Evolutionary conservation across 2,888 invertebrate genomes (phyloP), one percentile per base, ranked within the genome.

Genomic region (Choreutis nemorana): DNA sequence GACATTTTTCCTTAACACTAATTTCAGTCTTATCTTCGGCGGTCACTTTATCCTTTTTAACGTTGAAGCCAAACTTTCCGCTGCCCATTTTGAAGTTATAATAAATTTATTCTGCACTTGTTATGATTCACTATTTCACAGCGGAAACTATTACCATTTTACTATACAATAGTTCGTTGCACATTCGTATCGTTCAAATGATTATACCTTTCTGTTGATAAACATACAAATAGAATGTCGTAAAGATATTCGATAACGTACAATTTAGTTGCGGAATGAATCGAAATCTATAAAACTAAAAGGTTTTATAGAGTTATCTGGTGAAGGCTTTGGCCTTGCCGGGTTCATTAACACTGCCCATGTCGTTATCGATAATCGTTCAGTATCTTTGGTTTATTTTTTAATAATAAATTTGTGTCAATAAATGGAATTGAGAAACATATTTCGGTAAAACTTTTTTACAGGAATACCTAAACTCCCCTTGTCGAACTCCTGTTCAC

Each of bases 291-390:
- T 67, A 64, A 66, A 60, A 70, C 65, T 67, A 63, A 71, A 71
- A 71, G 71, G 70, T 73, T 73, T 68, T 75, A 71, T 72, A 70
- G 58, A 64, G 65, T 57, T 68, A 68, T 70, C 63, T 62, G 48
- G 53, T 49, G 45, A 46, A 64, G 64, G 55, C 52, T 63, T 60
- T 61, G 63, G 66, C 77, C 77, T 78, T 77, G 72, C 42, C 39
- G 42, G 55, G 73, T 75, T 75, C 70, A 65, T 67, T 73, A 66
- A 68, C 77, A 62, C 45, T 53, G 44, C 45, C 40, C 28, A 36
- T 48, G 40, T 53, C 50, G 64, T 65, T 77, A 77, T 64, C 65
- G 61, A 49, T 61, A 55, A n/a, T n/a, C n/a, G n/a, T n/a, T n/a
- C n/a, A n/a, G n/a, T n/a, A n/a, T n/a, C n/a, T n/a, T n/a, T n/a